Base-by-base conservation (phyloP, 2,797 vertebrate genomes). In the Sebastes trivittatus region DNA sequence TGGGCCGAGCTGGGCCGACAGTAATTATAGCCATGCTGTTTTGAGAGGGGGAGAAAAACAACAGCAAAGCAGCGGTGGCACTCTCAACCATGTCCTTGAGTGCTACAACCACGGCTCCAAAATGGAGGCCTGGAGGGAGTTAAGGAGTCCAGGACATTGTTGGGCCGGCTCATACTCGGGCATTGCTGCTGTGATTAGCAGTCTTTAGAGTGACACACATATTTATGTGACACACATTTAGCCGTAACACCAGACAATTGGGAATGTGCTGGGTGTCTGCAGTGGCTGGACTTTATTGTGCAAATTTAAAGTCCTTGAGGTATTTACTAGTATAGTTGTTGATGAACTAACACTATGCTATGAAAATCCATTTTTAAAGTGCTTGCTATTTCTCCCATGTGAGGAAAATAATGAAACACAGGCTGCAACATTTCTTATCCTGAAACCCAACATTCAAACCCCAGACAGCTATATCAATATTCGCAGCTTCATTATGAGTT, bases 1-100 rank as follows among this genome's bases (percentile, higher is more conserved):
- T 93, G 93, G 94, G 94, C 86, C 88, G 91, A 86, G 88, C 73
- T 67, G 62, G 89, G 88, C 90, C 90, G 81, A 91, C 93, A 91
- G 90, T 95, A 95, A 95, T 95, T 95, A 95, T 88, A 95, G 91
- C 89, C 88, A 73, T 88, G 91, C 91, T 93, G 88, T 94, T 95
- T 93, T 90, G 90, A 91, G 89, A 93, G 78, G 81, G 90, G 88
- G 87, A 91, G 88, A 94, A 92, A 93, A 93, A 93, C 91, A 93
- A 93, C 90, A 92, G 90, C 78, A 83, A 85, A 85, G 88, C 84
- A 89, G 90, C 88, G 85, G 88, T 89, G 91, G 90, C 81, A 80
- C 90, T 92, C 84, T 89, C 78, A 86, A 92, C 81, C 90, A 85
- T 88, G 90, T 92, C 91, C 92, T 92, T 89, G 83, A 90, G 88